Conservation (phyloP, 1,140 invertebrate genomes). For the Cardiocondyla obscurior region DNA sequence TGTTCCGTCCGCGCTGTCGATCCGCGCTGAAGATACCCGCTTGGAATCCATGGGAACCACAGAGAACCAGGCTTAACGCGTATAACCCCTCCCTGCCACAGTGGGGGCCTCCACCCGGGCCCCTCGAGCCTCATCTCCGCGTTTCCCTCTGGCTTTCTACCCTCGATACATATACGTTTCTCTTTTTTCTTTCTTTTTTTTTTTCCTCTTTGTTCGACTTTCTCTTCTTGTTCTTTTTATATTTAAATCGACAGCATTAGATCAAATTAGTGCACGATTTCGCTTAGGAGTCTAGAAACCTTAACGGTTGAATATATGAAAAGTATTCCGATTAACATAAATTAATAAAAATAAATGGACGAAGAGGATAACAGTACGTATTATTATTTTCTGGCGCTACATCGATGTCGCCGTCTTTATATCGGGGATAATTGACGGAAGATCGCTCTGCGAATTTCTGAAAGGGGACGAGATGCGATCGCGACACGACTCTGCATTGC, state of each 20-base stretch:
- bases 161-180: constrained; percentile 26
- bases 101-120: constrained; percentile 18
- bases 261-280: background rate
- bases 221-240: background rate
- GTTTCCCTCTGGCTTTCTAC: constrained; percentile 34
- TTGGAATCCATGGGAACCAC: constrained; percentile 84
- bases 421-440: constrained; percentile 58
- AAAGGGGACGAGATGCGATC: constrained; percentile 73
- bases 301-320: background rate
- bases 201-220: background rate
- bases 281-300: background rate
- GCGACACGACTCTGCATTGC: constrained; percentile 53
- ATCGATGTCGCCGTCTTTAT: background rate
- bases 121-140: background rate
- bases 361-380: background rate
- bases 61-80: constrained; percentile 80
- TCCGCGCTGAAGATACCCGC: constrained; percentile 82
- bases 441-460: constrained; percentile 62
- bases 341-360: background rate
- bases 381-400: background rate
- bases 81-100: constrained; percentile 76
- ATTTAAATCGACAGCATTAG: background rate
- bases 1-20: constrained; percentile 79
- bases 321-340: background rate
- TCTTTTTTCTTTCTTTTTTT: background rate